Percentiles rank a stretch among this genome's conserved stretches.
phyloP scores from a whole-genome alignment of 2,113 vertebrate species.

The Bufo bufo region DNA sequence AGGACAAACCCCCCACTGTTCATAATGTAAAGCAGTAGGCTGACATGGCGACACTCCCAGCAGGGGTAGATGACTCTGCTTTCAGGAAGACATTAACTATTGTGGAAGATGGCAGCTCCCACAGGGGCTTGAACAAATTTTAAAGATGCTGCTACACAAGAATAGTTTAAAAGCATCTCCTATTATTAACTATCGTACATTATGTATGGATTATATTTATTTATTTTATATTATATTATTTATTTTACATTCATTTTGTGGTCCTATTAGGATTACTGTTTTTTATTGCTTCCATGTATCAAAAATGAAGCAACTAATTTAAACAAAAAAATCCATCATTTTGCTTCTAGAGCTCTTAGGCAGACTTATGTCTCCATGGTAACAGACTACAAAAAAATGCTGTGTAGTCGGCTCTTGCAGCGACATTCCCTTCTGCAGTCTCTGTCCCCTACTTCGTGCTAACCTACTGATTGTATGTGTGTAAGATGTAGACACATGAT shows the following conservation, averaged over 20 bases:
- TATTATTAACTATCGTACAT: neutral
- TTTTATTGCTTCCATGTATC: neutral
- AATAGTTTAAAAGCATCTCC: neutral
- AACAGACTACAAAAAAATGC: neutral
- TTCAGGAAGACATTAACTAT: neutral
- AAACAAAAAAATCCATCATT: neutral
- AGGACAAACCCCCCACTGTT: neutral
- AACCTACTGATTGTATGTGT: neutral
- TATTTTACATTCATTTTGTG: neutral
- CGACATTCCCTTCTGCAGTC: neutral
- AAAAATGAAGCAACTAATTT: neutral
- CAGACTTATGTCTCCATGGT: neutral
- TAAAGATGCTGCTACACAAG: neutral
- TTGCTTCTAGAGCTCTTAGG: neutral
- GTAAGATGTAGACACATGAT: neutral
- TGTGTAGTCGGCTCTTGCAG: neutral
- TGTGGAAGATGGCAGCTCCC: slow-evolving; percentile 1
- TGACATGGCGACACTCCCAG: neutral
- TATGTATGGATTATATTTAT: neutral
- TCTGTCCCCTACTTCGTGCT: neutral
- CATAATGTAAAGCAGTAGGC: slow-evolving; percentile 3
- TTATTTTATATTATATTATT: too few relatives aligned
- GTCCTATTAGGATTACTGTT: too few relatives aligned
- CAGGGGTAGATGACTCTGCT: neutral
- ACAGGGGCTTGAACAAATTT: neutral